Percentiles rank a stretch among this genome's conserved stretches.
phyloP scores from a whole-genome alignment of 2,113 vertebrate species.

The Tychaedon coryphoeus region DNA sequence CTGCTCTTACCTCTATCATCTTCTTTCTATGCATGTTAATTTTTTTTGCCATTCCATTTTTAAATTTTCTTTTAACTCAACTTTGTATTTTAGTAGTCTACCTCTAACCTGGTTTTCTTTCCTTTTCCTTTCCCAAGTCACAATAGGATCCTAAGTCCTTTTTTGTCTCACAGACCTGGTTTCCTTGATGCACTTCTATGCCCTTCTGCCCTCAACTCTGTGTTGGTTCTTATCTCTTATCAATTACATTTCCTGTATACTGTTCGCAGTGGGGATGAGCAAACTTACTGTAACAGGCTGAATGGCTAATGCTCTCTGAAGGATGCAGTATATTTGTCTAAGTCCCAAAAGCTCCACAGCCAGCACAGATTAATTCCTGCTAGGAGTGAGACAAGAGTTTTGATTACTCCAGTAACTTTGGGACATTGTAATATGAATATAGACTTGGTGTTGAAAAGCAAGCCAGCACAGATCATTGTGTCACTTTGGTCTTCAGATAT shows the following conservation, averaged over 20 bases:
- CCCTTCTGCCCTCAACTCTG: background rate
- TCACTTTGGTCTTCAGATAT: background rate
- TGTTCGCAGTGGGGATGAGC: background rate
- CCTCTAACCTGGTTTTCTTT: background rate
- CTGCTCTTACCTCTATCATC: background rate
- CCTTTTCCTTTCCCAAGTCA: background rate
- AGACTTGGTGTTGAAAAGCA: background rate
- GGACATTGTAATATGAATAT: background rate
- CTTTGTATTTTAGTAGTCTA: background rate
- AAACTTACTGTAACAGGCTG: background rate
- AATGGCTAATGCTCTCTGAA: background rate
- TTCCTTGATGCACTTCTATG: background rate
- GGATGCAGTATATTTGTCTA: background rate
- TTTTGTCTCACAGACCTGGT: background rate
- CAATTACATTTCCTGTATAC: background rate
- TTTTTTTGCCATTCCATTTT: background rate
- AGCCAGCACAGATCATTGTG: background rate
- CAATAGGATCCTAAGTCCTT: background rate
- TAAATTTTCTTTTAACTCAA: background rate
- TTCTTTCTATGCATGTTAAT: background rate
- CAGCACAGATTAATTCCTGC: background rate
- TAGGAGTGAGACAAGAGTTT: background rate
- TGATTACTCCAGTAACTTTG: fast-evolving
- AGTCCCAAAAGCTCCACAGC: background rate
- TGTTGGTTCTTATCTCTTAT: background rate